A percentile compares a stretch with the other conserved stretches of the same genome.
phyloP scores from a whole-genome alignment of 2,113 vertebrate genomes.

The Herpailurus yagouaroundi region DNA sequence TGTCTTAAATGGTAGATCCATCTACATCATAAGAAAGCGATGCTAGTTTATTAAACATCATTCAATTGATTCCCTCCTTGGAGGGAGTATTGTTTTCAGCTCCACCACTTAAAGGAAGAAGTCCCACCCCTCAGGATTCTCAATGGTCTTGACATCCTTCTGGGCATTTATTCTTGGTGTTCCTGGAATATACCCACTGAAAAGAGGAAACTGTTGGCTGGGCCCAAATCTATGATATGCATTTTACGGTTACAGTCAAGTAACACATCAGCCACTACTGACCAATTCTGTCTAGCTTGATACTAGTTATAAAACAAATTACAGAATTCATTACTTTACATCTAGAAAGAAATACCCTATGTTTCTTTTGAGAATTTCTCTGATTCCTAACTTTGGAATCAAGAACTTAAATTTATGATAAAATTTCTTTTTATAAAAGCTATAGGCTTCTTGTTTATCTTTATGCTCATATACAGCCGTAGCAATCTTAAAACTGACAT shows the following conservation, averaged over 20 bases:
- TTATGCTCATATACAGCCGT: neutral
- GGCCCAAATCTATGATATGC: neutral
- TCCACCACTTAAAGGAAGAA: neutral
- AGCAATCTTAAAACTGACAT: neutral
- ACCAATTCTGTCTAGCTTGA: neutral
- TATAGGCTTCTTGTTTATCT: neutral
- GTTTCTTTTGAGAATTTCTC: neutral
- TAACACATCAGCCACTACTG: neutral
- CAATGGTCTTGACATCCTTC: neutral
- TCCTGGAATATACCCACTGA: neutral
- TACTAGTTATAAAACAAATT: neutral
- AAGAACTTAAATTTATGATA: neutral
- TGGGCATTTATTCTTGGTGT: neutral
- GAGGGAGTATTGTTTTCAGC: neutral
- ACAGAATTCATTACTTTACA: neutral
- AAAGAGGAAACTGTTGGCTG: neutral
- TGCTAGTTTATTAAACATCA: neutral
- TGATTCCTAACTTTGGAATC: neutral
- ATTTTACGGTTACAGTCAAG: neutral
- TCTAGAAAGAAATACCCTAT: neutral
- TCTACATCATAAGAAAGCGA: neutral
- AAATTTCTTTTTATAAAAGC: neutral
- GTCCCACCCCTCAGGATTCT: neutral
- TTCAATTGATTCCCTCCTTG: neutral
- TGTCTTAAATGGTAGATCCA: neutral